Evolutionary conservation across 2,113 vertebrate species (phyloP).

Genomic region (Xiphorhynchus elegans): DNA sequence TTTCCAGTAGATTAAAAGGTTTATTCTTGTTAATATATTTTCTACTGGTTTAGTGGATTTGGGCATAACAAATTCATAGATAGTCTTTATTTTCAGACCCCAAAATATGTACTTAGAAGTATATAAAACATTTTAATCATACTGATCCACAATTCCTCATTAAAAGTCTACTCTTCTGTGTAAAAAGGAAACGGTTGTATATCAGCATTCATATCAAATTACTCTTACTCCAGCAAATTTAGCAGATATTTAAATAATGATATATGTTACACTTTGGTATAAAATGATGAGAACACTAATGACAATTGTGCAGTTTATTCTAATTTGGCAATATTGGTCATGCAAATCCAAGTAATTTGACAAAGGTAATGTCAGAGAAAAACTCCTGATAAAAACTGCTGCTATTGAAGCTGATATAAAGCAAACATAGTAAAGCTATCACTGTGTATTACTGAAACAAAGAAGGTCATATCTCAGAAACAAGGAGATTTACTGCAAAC

Average conservation of each 20-base stretch:
- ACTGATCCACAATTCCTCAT: not conserved
- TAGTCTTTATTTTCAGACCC: not conserved
- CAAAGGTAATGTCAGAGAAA: not conserved
- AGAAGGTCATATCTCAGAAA: not conserved
- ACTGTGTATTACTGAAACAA: not conserved
- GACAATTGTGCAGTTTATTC: not conserved
- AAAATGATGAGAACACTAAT: not conserved
- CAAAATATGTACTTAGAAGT: not conserved
- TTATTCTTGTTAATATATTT: not conserved
- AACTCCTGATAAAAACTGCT: not conserved
- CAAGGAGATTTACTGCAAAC: constrained; percentile 5
- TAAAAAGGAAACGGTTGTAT: not conserved
- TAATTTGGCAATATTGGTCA: not conserved
- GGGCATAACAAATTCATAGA: not conserved
- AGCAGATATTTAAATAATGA: not conserved
- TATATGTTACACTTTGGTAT: not conserved
- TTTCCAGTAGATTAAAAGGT: not conserved
- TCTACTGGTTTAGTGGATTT: not conserved
- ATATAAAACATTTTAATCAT: not conserved
- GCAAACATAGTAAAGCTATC: not conserved
- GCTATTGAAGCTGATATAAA: not conserved
- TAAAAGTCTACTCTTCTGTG: not conserved
- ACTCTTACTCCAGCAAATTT: not conserved
- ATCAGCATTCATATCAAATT: not conserved
- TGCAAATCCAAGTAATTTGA: not conserved